These are phyloP conservation scores for Parotia lawesii DNA, from an alignment of 2,113 vertebrate genomes.

Conservation along the genomic window DNA sequence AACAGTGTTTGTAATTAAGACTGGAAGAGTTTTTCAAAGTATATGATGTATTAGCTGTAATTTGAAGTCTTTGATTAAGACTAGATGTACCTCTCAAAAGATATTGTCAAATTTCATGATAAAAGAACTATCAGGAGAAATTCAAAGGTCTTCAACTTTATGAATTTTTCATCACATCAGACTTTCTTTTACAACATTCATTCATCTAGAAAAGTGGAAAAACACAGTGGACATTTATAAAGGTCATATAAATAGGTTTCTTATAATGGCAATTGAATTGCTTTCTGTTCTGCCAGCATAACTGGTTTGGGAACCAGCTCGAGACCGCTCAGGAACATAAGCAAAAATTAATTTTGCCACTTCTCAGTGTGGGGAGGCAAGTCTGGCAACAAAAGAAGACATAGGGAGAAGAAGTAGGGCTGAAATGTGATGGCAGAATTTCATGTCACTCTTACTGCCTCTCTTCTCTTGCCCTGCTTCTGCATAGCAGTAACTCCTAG, in stretches of 20 bases:
- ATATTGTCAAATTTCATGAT: neutral
- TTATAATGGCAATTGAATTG: slow-evolving; percentile 5
- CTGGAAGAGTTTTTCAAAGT: neutral
- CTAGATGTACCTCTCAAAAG: neutral
- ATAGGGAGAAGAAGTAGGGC: neutral
- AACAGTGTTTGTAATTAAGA: slow-evolving; percentile 36
- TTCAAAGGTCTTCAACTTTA: slow-evolving; percentile 4
- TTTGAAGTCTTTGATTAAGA: slow-evolving; percentile 30
- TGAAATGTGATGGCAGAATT: neutral
- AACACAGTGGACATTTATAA: slow-evolving; percentile 30
- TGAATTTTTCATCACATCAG: slow-evolving; percentile 38
- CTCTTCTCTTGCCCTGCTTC: neutral
- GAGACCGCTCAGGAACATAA: neutral
- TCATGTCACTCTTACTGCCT: neutral
- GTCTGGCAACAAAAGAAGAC: neutral
- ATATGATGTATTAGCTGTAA: slow-evolving; percentile 4
- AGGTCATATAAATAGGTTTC: slow-evolving; percentile 35
- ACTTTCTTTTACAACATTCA: neutral
- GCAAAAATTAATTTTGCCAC: neutral
- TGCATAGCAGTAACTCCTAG: neutral
- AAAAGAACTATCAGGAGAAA: neutral
- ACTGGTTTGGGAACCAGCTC: neutral
- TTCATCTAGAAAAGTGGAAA: slow-evolving; percentile 36
- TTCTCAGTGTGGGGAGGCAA: neutral
- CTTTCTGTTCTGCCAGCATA: slow-evolving; percentile 8